These are phyloP conservation scores for Acinonyx jubatus DNA, from an alignment of 2,113 vertebrate genomes.

Conservation along the genomic window DNA sequence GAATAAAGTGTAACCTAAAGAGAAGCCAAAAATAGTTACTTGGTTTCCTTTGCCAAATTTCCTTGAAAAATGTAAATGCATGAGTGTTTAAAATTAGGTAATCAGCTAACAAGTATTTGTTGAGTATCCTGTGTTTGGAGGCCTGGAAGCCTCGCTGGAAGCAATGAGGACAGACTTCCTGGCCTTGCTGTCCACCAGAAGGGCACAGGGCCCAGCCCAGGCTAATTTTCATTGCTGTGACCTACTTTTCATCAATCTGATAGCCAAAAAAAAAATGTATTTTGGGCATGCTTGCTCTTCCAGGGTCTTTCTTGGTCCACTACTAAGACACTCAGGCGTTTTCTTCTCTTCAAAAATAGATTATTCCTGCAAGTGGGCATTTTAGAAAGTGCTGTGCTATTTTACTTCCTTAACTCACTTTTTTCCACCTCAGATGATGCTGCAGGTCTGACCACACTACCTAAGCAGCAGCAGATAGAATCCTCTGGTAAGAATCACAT, in stretches of 20 bases:
- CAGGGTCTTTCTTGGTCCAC: not conserved
- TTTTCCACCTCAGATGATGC: not conserved
- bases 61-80: slow-evolving; percentile 63
- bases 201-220: not conserved
- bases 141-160: not conserved
- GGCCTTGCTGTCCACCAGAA: not conserved
- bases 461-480: not conserved
- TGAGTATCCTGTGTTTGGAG: slow-evolving; percentile 16
- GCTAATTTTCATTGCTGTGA: not conserved
- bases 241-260: not conserved
- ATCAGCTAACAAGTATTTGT: slow-evolving; percentile 63
- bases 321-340: not conserved
- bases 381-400: not conserved
- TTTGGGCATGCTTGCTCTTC: not conserved
- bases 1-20: slow-evolving; percentile 75
- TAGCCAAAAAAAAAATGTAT: not conserved
- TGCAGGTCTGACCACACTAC: not conserved
- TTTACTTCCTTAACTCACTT: not conserved
- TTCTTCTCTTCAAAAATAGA: not conserved
- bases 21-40: slow-evolving; percentile 74
- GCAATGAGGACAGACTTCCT: not conserved
- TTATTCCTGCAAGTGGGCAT: not conserved
- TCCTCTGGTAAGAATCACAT: not conserved
- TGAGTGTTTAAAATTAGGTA: slow-evolving; percentile 69
- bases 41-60: slow-evolving; percentile 73